phyloP scores from a whole-genome alignment of 2,888 invertebrate species.

The Acronicta leporina region DNA sequence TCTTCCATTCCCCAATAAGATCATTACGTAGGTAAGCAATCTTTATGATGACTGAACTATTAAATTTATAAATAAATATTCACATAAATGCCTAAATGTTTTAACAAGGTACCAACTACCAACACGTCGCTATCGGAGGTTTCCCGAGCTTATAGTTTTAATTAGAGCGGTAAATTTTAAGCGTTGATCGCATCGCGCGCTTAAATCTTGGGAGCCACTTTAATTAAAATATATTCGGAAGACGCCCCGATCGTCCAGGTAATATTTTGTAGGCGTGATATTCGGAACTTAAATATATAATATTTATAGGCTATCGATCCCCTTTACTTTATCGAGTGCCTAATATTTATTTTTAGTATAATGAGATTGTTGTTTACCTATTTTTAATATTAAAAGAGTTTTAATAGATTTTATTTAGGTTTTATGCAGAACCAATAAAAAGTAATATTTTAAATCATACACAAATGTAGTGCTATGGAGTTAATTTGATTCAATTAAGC shows the following conservation, averaged over 20 bases:
- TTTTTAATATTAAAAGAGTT: neutral
- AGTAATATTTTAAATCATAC: too few relatives aligned
- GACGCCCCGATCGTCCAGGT: slow-evolving; percentile 24
- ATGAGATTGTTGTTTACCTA: slow-evolving; percentile 20
- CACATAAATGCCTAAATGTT: slow-evolving; percentile 29
- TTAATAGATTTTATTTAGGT: neutral
- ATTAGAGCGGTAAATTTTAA: slow-evolving; percentile 60
- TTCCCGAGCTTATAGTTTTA: slow-evolving; percentile 56
- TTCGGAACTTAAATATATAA: slow-evolving; percentile 1
- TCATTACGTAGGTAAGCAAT: too few relatives aligned
- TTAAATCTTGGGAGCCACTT: slow-evolving; percentile 54
- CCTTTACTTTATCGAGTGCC: slow-evolving; percentile 10
- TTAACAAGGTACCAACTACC: slow-evolving; percentile 32
- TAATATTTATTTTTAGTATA: slow-evolving; percentile 18
- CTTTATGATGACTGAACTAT: too few relatives aligned
- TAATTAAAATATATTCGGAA: slow-evolving; percentile 57
- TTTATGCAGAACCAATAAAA: too few relatives aligned
- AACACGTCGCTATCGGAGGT: slow-evolving; percentile 35
- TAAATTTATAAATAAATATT: slow-evolving; percentile 1
- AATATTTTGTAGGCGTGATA: slow-evolving; percentile 19
- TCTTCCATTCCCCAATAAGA: too few relatives aligned
- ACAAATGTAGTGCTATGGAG: too few relatives aligned
- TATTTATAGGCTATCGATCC: slow-evolving; percentile 2
- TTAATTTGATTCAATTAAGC: neutral
- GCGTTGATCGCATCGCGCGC: slow-evolving; percentile 53